These are phyloP conservation scores for Coreoperca whiteheadi DNA, from an alignment of 2,113 vertebrate species.

Conservation along the genomic window DNA sequence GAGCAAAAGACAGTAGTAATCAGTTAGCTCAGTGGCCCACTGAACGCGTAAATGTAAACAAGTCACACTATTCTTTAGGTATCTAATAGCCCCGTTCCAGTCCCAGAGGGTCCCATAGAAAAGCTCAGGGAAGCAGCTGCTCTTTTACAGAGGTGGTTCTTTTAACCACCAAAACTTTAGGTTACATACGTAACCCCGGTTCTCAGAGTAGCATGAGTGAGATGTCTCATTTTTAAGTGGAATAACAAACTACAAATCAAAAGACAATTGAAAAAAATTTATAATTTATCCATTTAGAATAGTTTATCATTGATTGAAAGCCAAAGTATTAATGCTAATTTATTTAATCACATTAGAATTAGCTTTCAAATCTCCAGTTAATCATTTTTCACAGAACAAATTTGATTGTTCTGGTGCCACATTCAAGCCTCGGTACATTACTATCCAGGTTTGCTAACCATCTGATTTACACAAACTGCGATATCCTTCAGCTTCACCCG, in stretches of 20 bases:
- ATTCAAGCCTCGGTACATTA: not conserved
- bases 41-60: not conserved
- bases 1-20: not conserved
- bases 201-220: too few relatives aligned
- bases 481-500: not conserved
- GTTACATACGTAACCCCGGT: too few relatives aligned
- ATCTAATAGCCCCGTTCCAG: not conserved
- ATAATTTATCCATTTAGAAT: too few relatives aligned
- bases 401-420: not conserved
- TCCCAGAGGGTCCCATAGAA: not conserved
- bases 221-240: too few relatives aligned
- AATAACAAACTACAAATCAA: too few relatives aligned
- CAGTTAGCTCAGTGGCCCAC: not conserved
- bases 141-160: not conserved
- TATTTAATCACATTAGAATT: not conserved
- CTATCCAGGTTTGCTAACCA: not conserved
- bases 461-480: not conserved
- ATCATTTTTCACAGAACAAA: not conserved
- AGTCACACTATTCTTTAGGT: not conserved
- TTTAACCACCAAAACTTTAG: too few relatives aligned
- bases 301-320: too few relatives aligned
- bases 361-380: not conserved
- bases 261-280: too few relatives aligned
- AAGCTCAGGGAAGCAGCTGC: not conserved
- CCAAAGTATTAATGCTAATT: too few relatives aligned